Conservation (phyloP, 2,888 invertebrate genomes). For the Nephrocerus scutellatus region DNA sequence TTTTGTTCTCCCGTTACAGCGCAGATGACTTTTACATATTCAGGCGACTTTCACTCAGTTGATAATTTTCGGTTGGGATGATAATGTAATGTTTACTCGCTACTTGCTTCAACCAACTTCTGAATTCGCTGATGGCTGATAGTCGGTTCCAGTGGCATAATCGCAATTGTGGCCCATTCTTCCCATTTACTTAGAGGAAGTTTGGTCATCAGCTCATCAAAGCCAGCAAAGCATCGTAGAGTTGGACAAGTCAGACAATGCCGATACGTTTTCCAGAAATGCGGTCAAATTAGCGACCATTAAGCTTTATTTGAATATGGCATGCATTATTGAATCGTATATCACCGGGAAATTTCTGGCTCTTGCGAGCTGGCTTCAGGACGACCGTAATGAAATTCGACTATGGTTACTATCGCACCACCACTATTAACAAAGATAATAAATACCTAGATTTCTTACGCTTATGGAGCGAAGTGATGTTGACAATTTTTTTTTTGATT, state of each 20-base stretch:
- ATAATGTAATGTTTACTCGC: background rate
- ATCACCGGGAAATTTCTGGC: slow-evolving; percentile 18
- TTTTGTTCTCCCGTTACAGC: background rate
- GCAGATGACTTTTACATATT: background rate
- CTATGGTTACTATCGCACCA: slow-evolving; percentile 13
- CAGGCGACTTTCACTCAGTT: background rate
- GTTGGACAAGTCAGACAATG: no score
- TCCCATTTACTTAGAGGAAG: slow-evolving; percentile 9
- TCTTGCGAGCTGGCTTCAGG: slow-evolving; percentile 21
- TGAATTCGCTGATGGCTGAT: slow-evolving; percentile 1
- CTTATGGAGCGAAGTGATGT: no score
- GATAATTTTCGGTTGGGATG: background rate
- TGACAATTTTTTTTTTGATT: no score
- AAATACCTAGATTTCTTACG: no score
- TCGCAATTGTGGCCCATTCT: slow-evolving; percentile 1
- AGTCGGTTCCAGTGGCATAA: background rate
- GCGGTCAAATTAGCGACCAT: slow-evolving; percentile 16
- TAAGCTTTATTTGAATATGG: slow-evolving; percentile 19
- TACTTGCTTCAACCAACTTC: slow-evolving; percentile 1
- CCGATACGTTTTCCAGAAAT: no score
- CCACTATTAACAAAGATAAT: no score
- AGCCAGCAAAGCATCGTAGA: no score
- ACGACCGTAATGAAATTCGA: slow-evolving; percentile 23
- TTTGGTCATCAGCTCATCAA: slow-evolving; percentile 9
- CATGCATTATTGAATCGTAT: slow-evolving; percentile 12